Percentiles rank a stretch among this genome's conserved stretches.
Conservation (phyloP, 2,888 invertebrate genomes). For the Phyllotreta cruciferae region DNA sequence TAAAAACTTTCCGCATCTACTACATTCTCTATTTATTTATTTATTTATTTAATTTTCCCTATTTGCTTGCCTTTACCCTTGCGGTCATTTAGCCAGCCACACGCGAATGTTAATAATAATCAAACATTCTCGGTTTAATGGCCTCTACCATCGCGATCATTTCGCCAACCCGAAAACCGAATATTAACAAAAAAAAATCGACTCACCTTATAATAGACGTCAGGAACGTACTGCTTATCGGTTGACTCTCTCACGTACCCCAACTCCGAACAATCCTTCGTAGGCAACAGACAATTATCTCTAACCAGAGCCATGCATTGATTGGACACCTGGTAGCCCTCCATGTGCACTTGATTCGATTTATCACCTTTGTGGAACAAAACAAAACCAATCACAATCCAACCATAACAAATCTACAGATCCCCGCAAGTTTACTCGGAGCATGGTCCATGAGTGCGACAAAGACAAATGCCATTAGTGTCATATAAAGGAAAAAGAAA, state of each 20-base stretch:
- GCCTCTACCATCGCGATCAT: too few species aligned
- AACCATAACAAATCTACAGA: too few species aligned
- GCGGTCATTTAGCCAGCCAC: neutral
- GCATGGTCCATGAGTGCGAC: too few species aligned
- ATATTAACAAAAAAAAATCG: slow-evolving; percentile 2
- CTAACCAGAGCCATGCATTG: slow-evolving; percentile 97
- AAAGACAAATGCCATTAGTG: too few species aligned
- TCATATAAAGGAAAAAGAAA: too few species aligned
- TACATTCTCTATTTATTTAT: slow-evolving; percentile 33
- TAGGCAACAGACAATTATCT: slow-evolving; percentile 93
- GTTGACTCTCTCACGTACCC: slow-evolving; percentile 94
- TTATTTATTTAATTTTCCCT: slow-evolving; percentile 33
- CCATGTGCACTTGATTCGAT: slow-evolving; percentile 93
- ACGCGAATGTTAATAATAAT: too few species aligned
- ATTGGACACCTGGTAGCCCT: slow-evolving; percentile 98
- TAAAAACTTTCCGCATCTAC: slow-evolving; percentile 57
- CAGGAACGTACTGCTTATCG: slow-evolving; percentile 96
- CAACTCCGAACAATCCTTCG: slow-evolving; percentile 95
- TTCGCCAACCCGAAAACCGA: neutral
- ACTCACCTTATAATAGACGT: slow-evolving; percentile 96
- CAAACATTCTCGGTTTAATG: too few species aligned
- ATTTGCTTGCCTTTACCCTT: too few species aligned
- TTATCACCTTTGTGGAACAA: slow-evolving; percentile 80
- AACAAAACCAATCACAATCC: too few species aligned
- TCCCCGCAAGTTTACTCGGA: slow-evolving; percentile 5